Base-by-base conservation (phyloP, 2,113 vertebrate species). In the Jacana jacana region DNA sequence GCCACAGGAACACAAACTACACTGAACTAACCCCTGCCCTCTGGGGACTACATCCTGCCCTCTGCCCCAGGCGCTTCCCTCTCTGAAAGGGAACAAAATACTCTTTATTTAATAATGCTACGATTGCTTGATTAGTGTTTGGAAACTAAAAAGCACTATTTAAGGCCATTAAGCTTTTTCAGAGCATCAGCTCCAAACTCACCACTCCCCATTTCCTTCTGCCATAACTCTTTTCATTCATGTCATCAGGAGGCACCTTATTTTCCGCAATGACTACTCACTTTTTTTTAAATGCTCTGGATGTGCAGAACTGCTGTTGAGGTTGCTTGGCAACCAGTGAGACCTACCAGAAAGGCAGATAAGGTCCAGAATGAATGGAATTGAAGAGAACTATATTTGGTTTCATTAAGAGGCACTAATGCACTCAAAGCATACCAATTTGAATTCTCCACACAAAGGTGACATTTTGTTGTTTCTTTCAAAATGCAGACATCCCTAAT, bases 361-460 rank as follows among this genome's bases (percentile, higher is more conserved):
- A 96, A 88, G 83, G 88, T 90, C 90, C 95, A 96, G 76, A 89
- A 91, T 95, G 93, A 95, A 97, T 83, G 91, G 87, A 95, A 95
- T 16, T 66, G 78, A 60, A 93, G 44, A 81, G 73, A 95, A 86
- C 86, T 89, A 63, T 81, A 93, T 94, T 77, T 88, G 80, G 93
- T 28, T 87, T 94, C 73, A 86, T 82, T 88, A 86, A 75, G 70
- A 86, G 70, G 91, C 42, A 89, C 77, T 68, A 95, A 94, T 42
- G 39, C 81, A 83, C 44, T 88, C 75, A 33, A 88, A 88, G 51
- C 37, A 33, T 13, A 55, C 42, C 68, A 52, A 81, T 65, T 27
- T 73, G 60, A 88, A 73, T 82, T 89, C 86, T 20, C 30, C 78
- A 84, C 24, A 37, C 23, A 57, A 61, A 63, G 31, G 60, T 60